Evolutionary conservation across 2,113 vertebrate genomes (phyloP).

Genomic region (Crotophaga sulcirostris): DNA sequence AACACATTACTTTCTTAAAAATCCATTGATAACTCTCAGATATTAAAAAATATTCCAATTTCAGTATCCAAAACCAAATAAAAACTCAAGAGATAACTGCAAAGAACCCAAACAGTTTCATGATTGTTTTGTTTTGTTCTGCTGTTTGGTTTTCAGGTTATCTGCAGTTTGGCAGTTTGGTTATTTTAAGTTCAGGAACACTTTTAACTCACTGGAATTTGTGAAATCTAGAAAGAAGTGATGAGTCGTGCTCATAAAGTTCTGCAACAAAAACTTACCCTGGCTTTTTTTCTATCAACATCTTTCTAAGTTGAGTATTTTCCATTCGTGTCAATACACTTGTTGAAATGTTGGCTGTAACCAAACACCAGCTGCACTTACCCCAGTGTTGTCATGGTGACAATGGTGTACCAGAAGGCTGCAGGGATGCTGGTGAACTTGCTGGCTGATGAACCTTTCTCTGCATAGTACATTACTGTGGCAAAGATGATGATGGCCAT

Average conservation of each 20-base stretch:
- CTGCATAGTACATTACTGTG: constrained; percentile 98
- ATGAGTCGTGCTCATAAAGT: not conserved
- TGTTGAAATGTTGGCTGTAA: constrained; percentile 29
- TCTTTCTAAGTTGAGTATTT: not conserved
- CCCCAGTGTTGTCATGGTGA: constrained; percentile 99
- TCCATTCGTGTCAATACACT: not conserved
- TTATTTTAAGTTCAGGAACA: not conserved
- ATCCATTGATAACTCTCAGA: not conserved
- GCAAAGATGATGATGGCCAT: constrained; percentile 99
- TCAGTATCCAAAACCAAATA: not conserved
- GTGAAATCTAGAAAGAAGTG: not conserved
- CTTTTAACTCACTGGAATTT: not conserved
- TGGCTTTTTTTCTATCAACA: not conserved
- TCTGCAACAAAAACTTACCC: not conserved
- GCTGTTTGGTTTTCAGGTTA: not conserved
- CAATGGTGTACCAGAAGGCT: constrained; percentile 99
- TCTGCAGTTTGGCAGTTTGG: not conserved
- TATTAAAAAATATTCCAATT: not conserved
- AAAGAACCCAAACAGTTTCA: not conserved
- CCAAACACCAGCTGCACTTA: constrained; percentile 77
- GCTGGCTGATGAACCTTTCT: constrained; percentile 91
- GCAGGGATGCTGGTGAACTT: constrained; percentile 98
- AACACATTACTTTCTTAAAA: not conserved
- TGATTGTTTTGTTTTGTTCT: not conserved
- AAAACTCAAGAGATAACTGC: not conserved